phyloP scores from a whole-genome alignment of 2,888 invertebrate species.

The Diploptera punctata region DNA sequence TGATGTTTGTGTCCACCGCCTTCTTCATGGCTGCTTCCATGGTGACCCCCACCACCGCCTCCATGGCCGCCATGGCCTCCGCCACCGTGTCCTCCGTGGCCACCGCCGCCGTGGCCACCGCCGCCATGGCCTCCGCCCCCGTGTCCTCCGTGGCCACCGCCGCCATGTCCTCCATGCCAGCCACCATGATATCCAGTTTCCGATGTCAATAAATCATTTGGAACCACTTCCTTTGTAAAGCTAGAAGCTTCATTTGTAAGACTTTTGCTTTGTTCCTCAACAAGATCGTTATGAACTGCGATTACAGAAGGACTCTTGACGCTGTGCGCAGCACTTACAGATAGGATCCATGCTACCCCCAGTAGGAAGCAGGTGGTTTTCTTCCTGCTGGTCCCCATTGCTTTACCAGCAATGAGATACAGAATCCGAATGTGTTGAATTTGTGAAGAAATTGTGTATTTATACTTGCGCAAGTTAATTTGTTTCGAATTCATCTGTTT shows the following conservation, averaged over 20 bases:
- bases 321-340: not conserved
- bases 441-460: too few relatives aligned
- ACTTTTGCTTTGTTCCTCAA: not conserved
- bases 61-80: not conserved
- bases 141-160: not conserved
- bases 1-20: slow-evolving; percentile 65
- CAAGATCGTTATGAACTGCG: not conserved
- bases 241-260: not conserved
- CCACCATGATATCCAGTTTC: not conserved
- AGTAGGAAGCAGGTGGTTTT: not conserved
- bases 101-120: slow-evolving; percentile 16
- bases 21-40: too few relatives aligned
- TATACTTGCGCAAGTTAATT: too few relatives aligned
- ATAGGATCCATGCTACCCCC: not conserved
- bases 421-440: too few relatives aligned
- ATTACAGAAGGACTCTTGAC: not conserved
- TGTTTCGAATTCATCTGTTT: too few relatives aligned
- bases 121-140: not conserved
- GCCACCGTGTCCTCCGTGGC: slow-evolving; percentile 18
- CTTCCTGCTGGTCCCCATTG: not conserved
- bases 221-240: not conserved
- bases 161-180: not conserved
- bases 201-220: not conserved
- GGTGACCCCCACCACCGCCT: slow-evolving; percentile 13
- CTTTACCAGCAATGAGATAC: too few relatives aligned